Conservation (phyloP, 30 jellyfish, hydroid and myxozoan genomes). For the Pseudorhiza aurosa region DNA sequence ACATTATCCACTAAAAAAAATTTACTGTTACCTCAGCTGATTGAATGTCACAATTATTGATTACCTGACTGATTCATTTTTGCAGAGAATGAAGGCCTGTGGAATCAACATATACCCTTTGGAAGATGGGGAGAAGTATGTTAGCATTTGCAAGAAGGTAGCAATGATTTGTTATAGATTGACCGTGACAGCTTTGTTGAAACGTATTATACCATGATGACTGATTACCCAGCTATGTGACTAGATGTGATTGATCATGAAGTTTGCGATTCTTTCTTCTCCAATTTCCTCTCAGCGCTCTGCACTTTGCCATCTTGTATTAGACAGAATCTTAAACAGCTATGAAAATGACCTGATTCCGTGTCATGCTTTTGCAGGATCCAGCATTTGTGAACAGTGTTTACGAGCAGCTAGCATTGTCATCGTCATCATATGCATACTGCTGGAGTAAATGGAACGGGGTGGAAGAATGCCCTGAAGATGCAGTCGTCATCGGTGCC, state of each 20-base stretch:
- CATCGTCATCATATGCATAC: slow-evolving; percentile 82
- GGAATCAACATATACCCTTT: slow-evolving; percentile 88
- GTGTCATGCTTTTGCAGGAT: too few species aligned
- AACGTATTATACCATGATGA: background rate
- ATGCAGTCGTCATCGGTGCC: slow-evolving; percentile 83
- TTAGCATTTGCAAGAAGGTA: slow-evolving; percentile 89
- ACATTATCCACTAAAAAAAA: too few species aligned
- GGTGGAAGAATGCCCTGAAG: slow-evolving; percentile 71
- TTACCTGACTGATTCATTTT: background rate
- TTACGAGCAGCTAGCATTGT: slow-evolving; percentile 82
- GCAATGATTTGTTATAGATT: background rate
- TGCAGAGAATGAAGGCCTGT: slow-evolving; percentile 50
- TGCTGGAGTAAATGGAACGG: slow-evolving; percentile 96
- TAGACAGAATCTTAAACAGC: too few species aligned
- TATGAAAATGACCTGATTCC: too few species aligned
- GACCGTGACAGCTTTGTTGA: background rate
- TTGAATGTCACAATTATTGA: too few species aligned
- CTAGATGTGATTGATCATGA: too few species aligned
- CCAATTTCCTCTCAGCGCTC: too few species aligned
- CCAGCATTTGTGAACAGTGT: slow-evolving; percentile 35
- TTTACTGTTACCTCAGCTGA: too few species aligned
- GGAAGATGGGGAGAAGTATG: slow-evolving; percentile 90
- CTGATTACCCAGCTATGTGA: too few species aligned
- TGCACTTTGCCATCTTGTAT: too few species aligned
- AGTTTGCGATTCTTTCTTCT: too few species aligned